Base-by-base conservation (phyloP, 2,888 invertebrate species). In the Tanytarsus gracilentus region DNA sequence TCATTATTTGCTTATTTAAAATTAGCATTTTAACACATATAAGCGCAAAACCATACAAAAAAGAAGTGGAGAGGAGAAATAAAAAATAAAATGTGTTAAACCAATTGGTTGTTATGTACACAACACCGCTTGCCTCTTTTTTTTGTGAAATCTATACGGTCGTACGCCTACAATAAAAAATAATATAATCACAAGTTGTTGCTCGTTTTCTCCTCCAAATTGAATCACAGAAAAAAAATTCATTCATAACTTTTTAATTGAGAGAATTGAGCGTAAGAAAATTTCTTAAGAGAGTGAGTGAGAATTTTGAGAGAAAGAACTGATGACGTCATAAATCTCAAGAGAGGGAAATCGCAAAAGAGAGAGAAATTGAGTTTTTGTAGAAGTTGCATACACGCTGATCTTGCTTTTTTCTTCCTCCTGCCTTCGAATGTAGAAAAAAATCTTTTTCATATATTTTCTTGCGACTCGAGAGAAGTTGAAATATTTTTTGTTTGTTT, bases 401-500 rank as follows among this genome's bases (percentile, higher is more conserved):
- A 56, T 56, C 55, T 56, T 56, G n/a, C n/a, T 52, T 55, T 56
- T 39, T 25, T 40, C 40, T 29, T 18, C 21, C 39, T 39, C 40
- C 25, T 25, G 39, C 40, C 44, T 18, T 21, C 44, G 23, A 44
- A 23, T 44, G 23, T 44, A 23, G 23, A 56, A 39, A 39, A 40
- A 26, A 40, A 26, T 25, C 39, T 39, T 27, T 56, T 40, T 40
- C 26, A 40, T 59, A 59, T 59, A 26, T 49, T 59, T 30, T 59
- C 18, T 30, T 59, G 48, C 49, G 26, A 49, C n/a, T 25, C 49
- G 44, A 56, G 56, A 39, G 56, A 44, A 39, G 40, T 21, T 25
- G 33, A 48, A 59, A 59, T 59, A 48, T 26, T 59, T 59, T 59
- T 59, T 25, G 29, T 48, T 59, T 33, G 49, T 44, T 59, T 48